Conservation (phyloP, 1,140 invertebrate species). For the Formica exsecta region DNA sequence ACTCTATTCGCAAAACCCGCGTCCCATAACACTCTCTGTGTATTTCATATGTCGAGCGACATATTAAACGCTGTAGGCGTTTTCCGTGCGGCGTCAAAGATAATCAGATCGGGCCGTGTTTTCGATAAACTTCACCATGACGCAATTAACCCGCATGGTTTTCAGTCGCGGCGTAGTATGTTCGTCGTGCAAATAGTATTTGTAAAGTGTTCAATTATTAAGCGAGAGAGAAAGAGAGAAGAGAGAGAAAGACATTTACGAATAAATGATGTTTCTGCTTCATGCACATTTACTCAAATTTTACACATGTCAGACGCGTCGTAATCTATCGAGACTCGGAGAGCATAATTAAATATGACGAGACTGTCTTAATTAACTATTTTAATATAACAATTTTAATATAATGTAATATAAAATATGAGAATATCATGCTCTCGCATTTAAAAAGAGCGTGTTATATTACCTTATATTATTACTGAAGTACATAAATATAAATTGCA, state of each 20-base stretch:
- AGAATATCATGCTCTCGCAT: neutral
- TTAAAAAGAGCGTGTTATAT: neutral
- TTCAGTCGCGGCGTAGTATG: neutral
- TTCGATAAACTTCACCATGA: slow-evolving; percentile 57
- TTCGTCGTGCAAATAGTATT: slow-evolving; percentile 16
- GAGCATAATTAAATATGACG: slow-evolving; percentile 12
- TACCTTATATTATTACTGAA: slow-evolving; percentile 25
- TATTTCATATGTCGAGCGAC: slow-evolving; percentile 40
- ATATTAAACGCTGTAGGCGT: slow-evolving; percentile 53
- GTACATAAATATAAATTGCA: slow-evolving; percentile 26
- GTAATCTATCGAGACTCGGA: slow-evolving; percentile 7
- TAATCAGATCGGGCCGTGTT: slow-evolving; percentile 47
- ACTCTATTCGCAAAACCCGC: neutral
- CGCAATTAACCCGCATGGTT: slow-evolving; percentile 52
- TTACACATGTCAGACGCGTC: neutral
- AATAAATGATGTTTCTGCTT: slow-evolving; percentile 35
- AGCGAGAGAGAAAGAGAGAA: slow-evolving; percentile 20
- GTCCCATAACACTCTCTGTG: slow-evolving; percentile 6
- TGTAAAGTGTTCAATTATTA: slow-evolving; percentile 43
- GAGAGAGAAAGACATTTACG: slow-evolving; percentile 29
- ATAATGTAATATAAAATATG: neutral
- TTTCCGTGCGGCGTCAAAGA: slow-evolving; percentile 50
- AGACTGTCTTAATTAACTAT: slow-evolving; percentile 25
- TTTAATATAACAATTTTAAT: slow-evolving; percentile 27
- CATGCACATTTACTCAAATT: neutral